Conservation (phyloP, 2,797 vertebrate genomes). For the Spinibarbus caldwelli region DNA sequence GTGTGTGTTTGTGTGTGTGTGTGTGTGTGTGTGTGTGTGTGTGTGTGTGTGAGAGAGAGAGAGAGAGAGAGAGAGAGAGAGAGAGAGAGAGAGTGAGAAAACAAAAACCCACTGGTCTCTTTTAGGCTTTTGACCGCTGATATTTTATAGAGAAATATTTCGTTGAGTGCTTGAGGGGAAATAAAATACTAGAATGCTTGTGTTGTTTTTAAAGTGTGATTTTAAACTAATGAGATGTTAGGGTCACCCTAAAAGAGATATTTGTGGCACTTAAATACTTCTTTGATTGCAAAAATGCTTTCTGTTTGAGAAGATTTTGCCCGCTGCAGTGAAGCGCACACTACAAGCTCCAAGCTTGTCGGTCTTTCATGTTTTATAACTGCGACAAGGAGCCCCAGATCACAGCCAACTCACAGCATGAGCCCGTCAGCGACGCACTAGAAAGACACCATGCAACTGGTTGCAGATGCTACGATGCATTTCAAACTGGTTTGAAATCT, state of each 20-base stretch:
- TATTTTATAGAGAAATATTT: not conserved
- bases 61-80: no score
- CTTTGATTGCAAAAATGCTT: not conserved
- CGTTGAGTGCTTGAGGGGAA: not conserved
- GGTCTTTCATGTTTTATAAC: not conserved
- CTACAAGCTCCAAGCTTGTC: not conserved
- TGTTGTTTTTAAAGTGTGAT: not conserved
- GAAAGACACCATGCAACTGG: not conserved
- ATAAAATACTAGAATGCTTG: no score
- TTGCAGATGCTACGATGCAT: not conserved
- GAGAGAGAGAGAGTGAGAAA: no score
- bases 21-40: no score
- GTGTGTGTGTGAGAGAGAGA: no score
- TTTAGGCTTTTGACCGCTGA: not conserved
- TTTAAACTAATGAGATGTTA: not conserved
- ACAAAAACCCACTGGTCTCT: not conserved
- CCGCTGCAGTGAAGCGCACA: not conserved
- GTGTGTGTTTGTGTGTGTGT: no score
- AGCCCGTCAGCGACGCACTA: not conserved
- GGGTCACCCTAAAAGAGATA: not conserved
- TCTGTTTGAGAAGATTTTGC: not conserved
- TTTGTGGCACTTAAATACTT: no score
- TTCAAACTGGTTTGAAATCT: not conserved
- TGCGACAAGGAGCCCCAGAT: not conserved
- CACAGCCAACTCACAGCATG: not conserved